Evolutionary conservation across 2,888 invertebrate species (phyloP).

Genomic region (Cybosia mesomella): DNA sequence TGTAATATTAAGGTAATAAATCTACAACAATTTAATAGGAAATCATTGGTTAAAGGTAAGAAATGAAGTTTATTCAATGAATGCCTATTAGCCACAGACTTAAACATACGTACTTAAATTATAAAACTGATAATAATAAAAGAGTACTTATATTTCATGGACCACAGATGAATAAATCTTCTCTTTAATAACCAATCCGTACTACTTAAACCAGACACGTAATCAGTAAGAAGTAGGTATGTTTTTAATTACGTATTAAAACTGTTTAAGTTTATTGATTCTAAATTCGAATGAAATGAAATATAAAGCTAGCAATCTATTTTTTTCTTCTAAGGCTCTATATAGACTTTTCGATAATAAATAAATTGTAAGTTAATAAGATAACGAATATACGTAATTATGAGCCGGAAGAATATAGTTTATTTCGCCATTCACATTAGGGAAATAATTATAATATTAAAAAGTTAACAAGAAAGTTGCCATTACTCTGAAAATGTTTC

Average conservation of each 20-base stretch:
- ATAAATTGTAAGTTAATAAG: not conserved
- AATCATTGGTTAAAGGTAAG: too few relatives aligned
- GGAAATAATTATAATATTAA: conserved; percentile 54
- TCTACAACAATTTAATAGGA: too few relatives aligned
- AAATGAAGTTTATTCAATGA: too few relatives aligned
- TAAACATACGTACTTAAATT: not conserved
- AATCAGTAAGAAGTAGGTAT: not conserved
- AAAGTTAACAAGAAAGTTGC: conserved; percentile 38
- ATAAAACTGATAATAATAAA: not conserved
- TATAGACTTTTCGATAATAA: not conserved
- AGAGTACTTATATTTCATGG: not conserved
- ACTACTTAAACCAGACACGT: not conserved
- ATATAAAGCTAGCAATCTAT: not conserved
- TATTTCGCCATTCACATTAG: conserved; percentile 64
- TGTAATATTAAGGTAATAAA: not conserved
- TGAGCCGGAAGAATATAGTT: conserved; percentile 60
- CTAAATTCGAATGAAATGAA: not conserved
- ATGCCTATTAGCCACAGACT: not conserved
- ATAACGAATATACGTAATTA: conserved; percentile 56
- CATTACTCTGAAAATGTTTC: not conserved
- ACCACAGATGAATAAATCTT: not conserved
- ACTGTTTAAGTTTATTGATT: not conserved
- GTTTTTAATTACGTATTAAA: not conserved
- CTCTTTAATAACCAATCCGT: not conserved
- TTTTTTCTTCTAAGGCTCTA: not conserved